phyloP scores from a whole-genome alignment of 2,113 vertebrate genomes.

The Mesoclemmys tuberculata region DNA sequence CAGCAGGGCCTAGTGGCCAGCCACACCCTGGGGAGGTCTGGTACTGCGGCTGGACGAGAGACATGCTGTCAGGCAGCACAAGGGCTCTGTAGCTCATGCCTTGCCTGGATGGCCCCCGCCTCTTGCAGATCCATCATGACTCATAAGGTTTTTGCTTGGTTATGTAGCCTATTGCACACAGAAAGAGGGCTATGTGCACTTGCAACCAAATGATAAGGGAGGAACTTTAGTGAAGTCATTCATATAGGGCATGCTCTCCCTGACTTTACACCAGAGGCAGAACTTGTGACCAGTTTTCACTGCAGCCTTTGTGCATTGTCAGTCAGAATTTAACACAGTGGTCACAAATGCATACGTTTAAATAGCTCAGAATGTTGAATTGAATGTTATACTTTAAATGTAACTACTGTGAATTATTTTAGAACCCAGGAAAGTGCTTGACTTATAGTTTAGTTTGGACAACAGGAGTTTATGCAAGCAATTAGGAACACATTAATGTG shows the following conservation, averaged over 20 bases:
- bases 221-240: neutral
- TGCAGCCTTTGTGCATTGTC: neutral
- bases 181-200: neutral
- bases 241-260: fast-evolving
- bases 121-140: neutral
- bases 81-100: neutral
- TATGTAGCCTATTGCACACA: neutral
- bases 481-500: neutral
- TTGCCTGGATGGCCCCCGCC: neutral
- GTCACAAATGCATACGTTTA: neutral
- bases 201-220: neutral
- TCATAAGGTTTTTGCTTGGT: neutral
- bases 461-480: neutral
- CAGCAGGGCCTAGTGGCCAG: neutral
- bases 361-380: neutral
- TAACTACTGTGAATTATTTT: neutral
- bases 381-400: neutral
- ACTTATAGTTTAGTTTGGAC: neutral
- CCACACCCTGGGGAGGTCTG: neutral
- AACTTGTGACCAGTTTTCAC: neutral
- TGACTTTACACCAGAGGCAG: neutral
- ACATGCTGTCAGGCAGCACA: neutral
- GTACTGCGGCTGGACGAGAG: neutral
- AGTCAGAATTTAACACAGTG: neutral
- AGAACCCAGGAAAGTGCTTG: neutral